Evolutionary conservation across 2,113 vertebrate species (phyloP).

Genomic region (Ctenomys sociabilis): DNA sequence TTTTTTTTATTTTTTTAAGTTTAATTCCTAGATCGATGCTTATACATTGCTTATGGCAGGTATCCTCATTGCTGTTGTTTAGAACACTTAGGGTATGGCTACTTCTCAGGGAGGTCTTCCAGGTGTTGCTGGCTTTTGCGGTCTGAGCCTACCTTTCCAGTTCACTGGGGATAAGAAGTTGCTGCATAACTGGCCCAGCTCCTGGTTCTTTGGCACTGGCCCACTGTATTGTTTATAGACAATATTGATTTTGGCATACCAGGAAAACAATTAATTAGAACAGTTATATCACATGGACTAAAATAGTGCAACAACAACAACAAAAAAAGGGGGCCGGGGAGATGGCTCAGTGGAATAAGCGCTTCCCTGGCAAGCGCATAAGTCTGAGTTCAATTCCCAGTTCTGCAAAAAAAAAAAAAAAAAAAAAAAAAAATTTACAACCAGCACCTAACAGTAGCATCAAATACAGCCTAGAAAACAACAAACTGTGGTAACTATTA

Average conservation of each 20-base stretch:
- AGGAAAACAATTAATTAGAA: neutral
- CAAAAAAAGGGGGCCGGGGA: too few species aligned
- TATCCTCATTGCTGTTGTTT: neutral
- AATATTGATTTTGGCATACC: neutral
- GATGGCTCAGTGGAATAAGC: too few species aligned
- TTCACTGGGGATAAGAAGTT: neutral
- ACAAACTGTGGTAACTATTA: too few species aligned
- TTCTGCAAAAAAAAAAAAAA: too few species aligned
- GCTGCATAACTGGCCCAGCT: neutral
- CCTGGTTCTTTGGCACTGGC: neutral
- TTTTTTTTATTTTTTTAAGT: neutral
- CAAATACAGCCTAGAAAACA: too few species aligned
- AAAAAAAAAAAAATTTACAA: too few species aligned
- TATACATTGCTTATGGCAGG: neutral
- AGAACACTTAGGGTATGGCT: neutral
- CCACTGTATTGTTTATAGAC: neutral
- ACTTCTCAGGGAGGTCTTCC: neutral
- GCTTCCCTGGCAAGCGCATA: too few species aligned
- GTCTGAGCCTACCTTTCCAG: neutral
- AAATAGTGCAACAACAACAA: too few species aligned
- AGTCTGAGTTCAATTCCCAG: too few species aligned
- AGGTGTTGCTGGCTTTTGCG: neutral
- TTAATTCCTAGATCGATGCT: neutral
- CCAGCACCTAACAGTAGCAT: too few species aligned
- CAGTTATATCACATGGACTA: neutral